These are phyloP conservation scores for Serripes groenlandicus DNA, from an alignment of 2,888 invertebrate species.

Conservation along the genomic window DNA sequence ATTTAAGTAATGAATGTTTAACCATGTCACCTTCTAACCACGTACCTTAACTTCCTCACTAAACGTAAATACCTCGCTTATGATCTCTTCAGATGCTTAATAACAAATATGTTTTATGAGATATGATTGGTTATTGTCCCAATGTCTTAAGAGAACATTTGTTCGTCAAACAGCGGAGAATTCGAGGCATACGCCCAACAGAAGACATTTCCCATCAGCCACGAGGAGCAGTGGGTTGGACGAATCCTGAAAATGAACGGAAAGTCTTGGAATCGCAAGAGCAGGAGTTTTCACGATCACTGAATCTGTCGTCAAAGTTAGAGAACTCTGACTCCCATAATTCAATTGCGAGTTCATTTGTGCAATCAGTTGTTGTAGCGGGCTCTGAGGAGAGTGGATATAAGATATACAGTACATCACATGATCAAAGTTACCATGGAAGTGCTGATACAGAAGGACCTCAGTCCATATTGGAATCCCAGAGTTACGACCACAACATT, in stretches of 20 bases:
- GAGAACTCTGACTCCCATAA: neutral
- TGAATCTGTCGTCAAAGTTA: slow-evolving; percentile 26
- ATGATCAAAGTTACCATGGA: neutral
- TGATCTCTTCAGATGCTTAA: neutral
- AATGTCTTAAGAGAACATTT: slow-evolving; percentile 33
- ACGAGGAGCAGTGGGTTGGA: neutral
- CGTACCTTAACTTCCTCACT: too few species aligned
- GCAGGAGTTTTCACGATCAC: slow-evolving; percentile 43
- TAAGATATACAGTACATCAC: slow-evolving; percentile 25
- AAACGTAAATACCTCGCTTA: neutral
- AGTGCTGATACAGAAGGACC: neutral
- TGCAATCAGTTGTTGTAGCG: slow-evolving; percentile 66
- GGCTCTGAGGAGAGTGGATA: slow-evolving; percentile 39
- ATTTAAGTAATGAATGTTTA: too few species aligned
- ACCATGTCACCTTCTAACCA: too few species aligned
- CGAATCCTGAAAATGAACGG: slow-evolving; percentile 4
- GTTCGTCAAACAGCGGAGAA: slow-evolving; percentile 41
- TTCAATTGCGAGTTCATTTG: slow-evolving; percentile 36
- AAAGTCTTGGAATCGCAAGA: slow-evolving; percentile 17
- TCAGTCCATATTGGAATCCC: slow-evolving; percentile 28
- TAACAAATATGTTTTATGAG: neutral
- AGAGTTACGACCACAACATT: slow-evolving; percentile 55
- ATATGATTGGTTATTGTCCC: slow-evolving; percentile 59
- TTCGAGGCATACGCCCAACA: neutral
- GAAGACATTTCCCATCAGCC: neutral